Evolutionary conservation across 2,113 vertebrate species (phyloP).

Genomic region (Sylvietta virens): DNA sequence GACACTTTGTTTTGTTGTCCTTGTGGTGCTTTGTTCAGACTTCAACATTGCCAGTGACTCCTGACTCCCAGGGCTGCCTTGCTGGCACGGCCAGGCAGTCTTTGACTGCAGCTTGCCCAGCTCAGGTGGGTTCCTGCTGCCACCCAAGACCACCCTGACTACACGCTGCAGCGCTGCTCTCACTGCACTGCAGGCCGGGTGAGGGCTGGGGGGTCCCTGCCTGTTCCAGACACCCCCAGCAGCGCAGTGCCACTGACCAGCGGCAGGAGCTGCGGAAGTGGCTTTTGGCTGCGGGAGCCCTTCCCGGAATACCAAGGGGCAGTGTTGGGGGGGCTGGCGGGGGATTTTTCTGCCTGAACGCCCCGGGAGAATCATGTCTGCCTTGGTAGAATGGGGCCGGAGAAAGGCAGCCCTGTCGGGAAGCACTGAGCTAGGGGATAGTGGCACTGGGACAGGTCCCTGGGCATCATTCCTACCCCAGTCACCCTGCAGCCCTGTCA

Average conservation of each 20-base stretch:
- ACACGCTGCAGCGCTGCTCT: not conserved
- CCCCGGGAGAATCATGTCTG: constrained; percentile 7
- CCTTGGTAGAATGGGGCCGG: not conserved
- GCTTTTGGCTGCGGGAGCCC: not conserved
- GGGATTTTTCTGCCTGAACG: constrained; percentile 61
- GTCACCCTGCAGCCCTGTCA: not conserved
- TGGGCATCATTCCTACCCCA: not conserved
- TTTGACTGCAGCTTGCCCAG: not conserved
- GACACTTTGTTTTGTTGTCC: constrained; percentile 47
- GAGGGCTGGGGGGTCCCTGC: not conserved
- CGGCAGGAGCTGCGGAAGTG: not conserved
- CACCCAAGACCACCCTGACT: not conserved
- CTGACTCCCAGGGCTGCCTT: constrained; percentile 18
- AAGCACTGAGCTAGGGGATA: not conserved
- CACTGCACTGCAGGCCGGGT: not conserved
- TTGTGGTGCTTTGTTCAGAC: not conserved
- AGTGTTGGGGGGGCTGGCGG: not conserved
- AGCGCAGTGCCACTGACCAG: not conserved
- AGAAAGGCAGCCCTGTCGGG: not conserved
- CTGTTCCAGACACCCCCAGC: not conserved
- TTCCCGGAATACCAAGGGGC: constrained; percentile 55
- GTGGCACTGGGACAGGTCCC: not conserved
- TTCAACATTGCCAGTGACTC: constrained; percentile 15
- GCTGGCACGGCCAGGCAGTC: not conserved
- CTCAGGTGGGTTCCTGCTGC: not conserved